Evolutionary conservation across 2,888 invertebrate genomes (phyloP).

Genomic region (Macrosoma leucophasiata): DNA sequence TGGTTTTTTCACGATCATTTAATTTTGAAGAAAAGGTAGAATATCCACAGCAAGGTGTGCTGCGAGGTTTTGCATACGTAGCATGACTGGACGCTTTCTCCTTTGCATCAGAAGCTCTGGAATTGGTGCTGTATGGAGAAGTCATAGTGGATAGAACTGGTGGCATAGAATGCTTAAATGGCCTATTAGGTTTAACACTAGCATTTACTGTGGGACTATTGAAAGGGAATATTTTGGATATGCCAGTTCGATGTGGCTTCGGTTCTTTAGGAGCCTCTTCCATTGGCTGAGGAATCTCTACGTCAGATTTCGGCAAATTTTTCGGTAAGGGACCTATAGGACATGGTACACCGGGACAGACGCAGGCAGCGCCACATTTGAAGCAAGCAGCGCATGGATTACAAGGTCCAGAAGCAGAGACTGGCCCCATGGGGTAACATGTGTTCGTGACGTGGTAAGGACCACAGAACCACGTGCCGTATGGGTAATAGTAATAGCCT

Average conservation of each 20-base stretch:
- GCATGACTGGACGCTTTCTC: background rate
- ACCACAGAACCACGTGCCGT: slow-evolving; percentile 60
- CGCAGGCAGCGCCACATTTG: slow-evolving; percentile 11
- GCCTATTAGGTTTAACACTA: slow-evolving; percentile 2
- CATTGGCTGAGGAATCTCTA: slow-evolving; percentile 7
- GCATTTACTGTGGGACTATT: slow-evolving; percentile 17
- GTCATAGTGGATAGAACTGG: slow-evolving; percentile 8
- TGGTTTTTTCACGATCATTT: background rate
- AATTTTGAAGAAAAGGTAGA: slow-evolving; percentile 2
- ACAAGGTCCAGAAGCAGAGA: slow-evolving; percentile 26
- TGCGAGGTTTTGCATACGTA: background rate
- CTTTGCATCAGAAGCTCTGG: too few species aligned
- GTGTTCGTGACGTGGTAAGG: slow-evolving; percentile 51
- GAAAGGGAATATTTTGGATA: slow-evolving; percentile 39
- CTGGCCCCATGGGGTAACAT: slow-evolving; percentile 35
- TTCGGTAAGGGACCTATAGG: slow-evolving; percentile 5
- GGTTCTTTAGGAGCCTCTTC: slow-evolving; percentile 9
- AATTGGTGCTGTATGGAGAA: slow-evolving; percentile 7
- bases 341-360: slow-evolving; percentile 15
- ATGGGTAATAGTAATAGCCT: slow-evolving; percentile 61
- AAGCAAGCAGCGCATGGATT: slow-evolving; percentile 33
- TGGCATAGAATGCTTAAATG: slow-evolving; percentile 1
- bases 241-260: slow-evolving; percentile 19
- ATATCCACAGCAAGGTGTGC: slow-evolving; percentile 3
- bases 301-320: slow-evolving; percentile 8